Evolutionary conservation across 2,888 invertebrate species (phyloP), one percentile per base, ranked within the genome.

Genomic region (Ecliptopera silaceata): DNA sequence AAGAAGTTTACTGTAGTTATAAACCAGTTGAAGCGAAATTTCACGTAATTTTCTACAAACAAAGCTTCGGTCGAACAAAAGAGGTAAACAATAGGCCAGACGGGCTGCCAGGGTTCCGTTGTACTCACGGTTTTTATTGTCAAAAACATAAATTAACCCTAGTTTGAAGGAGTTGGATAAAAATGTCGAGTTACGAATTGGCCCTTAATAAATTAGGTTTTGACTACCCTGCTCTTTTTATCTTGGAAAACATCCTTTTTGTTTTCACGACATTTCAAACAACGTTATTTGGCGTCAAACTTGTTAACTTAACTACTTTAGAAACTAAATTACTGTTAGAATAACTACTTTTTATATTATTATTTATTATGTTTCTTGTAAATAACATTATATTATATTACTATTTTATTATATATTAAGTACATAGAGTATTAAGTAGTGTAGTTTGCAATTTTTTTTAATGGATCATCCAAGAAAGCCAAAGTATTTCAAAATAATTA

Each of bases 31-130:
- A 51, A 60, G 60, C 53, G 61, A 71, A 74, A 72, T 77, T 76
- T 77, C 72, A 74, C 76, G 74, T 78, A 72, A 79, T 79, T 79
- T 78, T 72, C 74, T 66, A 66, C 71, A 77, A 79, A 77, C 77
- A 79, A 79, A 74, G 77, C 70, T 56, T 56, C 62, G 51, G 36
- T 13, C 32, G 66, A 77, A 79, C 79, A 79, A 79, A 77, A 77
- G 73, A 56, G 54, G 55, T 70, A 68, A 72, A 69, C 74, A 64
- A 70, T 69, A 64, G 64, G 12, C 52, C 60, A 59, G 62, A 57
- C 59, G 65, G 51, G 47, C 38, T 56, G 58, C 61, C 58, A 63
- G 65, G 61, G 54, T 54, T 44, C 54, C 56, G 52, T 49, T 45
- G 55, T 56, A 48, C 45, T 52, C 45, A 49, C 44, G 5, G 49